Conservation (phyloP, 2,888 invertebrate species). For the Ellobium chinense region DNA sequence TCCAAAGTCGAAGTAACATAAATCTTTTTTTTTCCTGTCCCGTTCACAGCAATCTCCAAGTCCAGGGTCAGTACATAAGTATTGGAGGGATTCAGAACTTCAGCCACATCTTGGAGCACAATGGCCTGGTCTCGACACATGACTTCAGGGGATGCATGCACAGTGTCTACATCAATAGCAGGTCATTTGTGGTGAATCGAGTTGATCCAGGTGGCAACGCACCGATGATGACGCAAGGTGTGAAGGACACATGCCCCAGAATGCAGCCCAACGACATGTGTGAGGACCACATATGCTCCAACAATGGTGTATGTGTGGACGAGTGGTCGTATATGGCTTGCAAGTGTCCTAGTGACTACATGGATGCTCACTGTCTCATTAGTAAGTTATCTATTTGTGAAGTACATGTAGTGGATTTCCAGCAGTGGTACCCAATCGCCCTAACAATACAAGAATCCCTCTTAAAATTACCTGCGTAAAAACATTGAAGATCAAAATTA, state of each 20-base stretch:
- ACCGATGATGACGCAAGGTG: conserved; percentile 83
- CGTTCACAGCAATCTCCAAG: background rate
- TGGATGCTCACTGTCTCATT: conserved; percentile 81
- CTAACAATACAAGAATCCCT: no score
- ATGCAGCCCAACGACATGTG: conserved; percentile 78
- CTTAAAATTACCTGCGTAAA: no score
- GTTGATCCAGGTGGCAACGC: conserved; percentile 22
- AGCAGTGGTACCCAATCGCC: no score
- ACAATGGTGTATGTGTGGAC: conserved; percentile 88
- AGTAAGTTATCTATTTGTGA: no score
- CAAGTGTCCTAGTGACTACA: conserved; percentile 81
- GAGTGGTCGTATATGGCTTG: conserved; percentile 90
- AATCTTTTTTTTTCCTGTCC: background rate
- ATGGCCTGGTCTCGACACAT: conserved; percentile 93
- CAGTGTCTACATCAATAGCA: conserved; percentile 91
- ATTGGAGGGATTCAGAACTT: conserved; percentile 92
- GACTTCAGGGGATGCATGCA: conserved; percentile 97
- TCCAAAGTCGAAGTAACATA: no score
- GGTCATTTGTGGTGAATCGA: conserved; percentile 10
- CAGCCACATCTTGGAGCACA: conserved; percentile 91
- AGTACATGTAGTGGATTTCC: no score
- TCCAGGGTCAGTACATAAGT: conserved; percentile 81
- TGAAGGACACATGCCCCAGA: conserved; percentile 88
- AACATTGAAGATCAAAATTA: no score
- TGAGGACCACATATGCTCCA: conserved; percentile 74